These are phyloP conservation scores for Macrobrachium nipponense DNA, from an alignment of 1,140 invertebrate species.

Conservation along the genomic window DNA sequence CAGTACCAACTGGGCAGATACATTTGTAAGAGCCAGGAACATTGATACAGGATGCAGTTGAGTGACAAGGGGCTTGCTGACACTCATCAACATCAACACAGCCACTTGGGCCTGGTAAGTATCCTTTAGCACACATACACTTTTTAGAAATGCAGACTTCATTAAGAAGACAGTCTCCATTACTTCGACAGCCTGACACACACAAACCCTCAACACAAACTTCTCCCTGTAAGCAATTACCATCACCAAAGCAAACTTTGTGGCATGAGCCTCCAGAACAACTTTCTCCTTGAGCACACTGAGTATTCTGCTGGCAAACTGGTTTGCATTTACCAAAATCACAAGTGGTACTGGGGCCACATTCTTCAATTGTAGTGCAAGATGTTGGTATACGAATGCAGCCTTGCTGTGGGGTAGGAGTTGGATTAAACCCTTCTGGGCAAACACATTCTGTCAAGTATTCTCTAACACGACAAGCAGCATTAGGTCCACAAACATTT, in stretches of 20 bases:
- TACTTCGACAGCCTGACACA: conserved; percentile 82
- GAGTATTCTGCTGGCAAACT: conserved; percentile 77
- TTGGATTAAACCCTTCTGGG: conserved; percentile 84
- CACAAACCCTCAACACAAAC: conserved; percentile 87
- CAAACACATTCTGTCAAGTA: conserved; percentile 77
- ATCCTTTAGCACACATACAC: conserved; percentile 74
- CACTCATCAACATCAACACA: conserved; percentile 75
- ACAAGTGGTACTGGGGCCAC: conserved; percentile 80
- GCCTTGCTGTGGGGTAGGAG: conserved; percentile 88
- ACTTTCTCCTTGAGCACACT: conserved; percentile 85
- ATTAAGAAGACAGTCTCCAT: conserved; percentile 82
- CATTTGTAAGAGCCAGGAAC: conserved; percentile 84
- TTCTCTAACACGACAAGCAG: conserved; percentile 79
- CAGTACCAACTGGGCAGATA: conserved; percentile 79
- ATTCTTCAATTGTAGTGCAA: conserved; percentile 76
- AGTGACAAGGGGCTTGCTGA: conserved; percentile 78
- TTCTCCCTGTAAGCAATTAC: conserved; percentile 89
- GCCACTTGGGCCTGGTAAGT: conserved; percentile 74
- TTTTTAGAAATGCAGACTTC: conserved; percentile 84
- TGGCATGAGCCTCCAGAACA: conserved; percentile 83
- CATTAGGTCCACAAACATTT: conserved; percentile 86
- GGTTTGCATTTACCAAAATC: conserved; percentile 80
- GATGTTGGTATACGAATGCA: conserved; percentile 80
- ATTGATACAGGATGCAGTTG: conserved; percentile 82
- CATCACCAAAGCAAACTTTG: conserved; percentile 88